These are phyloP conservation scores for Bombus vancouverensis DNA, from an alignment of 1,140 invertebrate species.

Conservation along the genomic window DNA sequence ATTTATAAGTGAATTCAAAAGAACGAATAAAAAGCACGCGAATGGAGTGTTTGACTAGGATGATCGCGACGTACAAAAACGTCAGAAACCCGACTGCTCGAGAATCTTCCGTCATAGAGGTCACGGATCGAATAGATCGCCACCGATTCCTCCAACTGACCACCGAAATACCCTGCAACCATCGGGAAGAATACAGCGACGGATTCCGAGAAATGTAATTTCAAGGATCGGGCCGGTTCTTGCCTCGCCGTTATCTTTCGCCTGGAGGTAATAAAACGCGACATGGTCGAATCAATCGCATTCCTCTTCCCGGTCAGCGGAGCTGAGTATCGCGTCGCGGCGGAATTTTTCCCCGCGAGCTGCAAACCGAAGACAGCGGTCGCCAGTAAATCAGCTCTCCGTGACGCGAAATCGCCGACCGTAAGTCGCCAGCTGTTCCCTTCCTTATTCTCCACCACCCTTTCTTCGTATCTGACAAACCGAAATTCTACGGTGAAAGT, in stretches of 20 bases:
- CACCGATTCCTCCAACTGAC: background rate
- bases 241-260: constrained; percentile 11
- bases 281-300: constrained; percentile 56
- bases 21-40: too few species aligned
- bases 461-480: background rate
- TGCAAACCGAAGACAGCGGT: background rate
- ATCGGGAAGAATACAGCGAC: background rate
- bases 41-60: too few species aligned
- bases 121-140: background rate
- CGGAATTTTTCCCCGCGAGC: constrained; percentile 52
- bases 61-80: background rate
- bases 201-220: constrained; percentile 43
- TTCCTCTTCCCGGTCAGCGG: constrained; percentile 51
- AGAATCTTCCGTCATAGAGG: background rate
- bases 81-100: background rate
- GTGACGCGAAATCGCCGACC: constrained; percentile 19
- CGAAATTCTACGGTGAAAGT: constrained; percentile 51
- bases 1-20: too few species aligned
- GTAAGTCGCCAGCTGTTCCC: constrained; percentile 48
- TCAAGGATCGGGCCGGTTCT: constrained; percentile 8
- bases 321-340: constrained; percentile 28
- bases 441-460: background rate
- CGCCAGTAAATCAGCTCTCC: constrained; percentile 53
- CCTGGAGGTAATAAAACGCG: constrained; percentile 48
- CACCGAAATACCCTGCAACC: background rate